Percentiles rank a stretch among this genome's conserved stretches.
Conservation (phyloP, 2,888 invertebrate genomes). For the Pristionchus entomophagus region DNA sequence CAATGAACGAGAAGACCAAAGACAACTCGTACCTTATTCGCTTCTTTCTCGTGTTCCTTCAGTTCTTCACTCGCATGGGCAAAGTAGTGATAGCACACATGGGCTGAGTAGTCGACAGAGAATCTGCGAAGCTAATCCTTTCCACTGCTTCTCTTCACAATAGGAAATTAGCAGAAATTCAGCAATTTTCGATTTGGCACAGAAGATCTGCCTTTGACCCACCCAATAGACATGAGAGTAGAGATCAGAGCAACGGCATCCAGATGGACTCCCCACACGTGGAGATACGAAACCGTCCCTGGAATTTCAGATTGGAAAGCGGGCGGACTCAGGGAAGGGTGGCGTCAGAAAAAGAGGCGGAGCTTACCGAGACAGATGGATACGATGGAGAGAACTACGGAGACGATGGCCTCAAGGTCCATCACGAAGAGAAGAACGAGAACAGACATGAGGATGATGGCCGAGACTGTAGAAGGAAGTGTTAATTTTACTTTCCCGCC, state of each 20-base stretch:
- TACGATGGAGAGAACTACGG: conserved; percentile 71
- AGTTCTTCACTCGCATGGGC: conserved; percentile 63
- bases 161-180: too few relatives aligned
- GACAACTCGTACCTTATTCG: conserved; percentile 7
- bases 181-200: too few relatives aligned
- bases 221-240: conserved; percentile 73
- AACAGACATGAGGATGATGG: conserved; percentile 71
- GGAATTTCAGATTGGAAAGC: not conserved
- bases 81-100: conserved; percentile 74
- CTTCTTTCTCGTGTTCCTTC: conserved; percentile 37
- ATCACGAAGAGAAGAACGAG: conserved; percentile 72
- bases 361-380: conserved; percentile 68
- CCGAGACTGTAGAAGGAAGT: conserved; percentile 62
- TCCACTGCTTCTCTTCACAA: too few relatives aligned
- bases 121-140: conserved; percentile 51
- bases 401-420: conserved; percentile 72
- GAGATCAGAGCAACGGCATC: conserved; percentile 73
- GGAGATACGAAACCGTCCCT: conserved; percentile 70
- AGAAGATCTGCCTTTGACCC: not conserved
- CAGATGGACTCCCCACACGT: conserved; percentile 72
- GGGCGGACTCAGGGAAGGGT: too few relatives aligned
- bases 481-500: not conserved
- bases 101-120: conserved; percentile 73
- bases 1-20: not conserved
- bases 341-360: not conserved